Conservation (phyloP, 2,888 invertebrate genomes). For the Orthosia cruda region DNA sequence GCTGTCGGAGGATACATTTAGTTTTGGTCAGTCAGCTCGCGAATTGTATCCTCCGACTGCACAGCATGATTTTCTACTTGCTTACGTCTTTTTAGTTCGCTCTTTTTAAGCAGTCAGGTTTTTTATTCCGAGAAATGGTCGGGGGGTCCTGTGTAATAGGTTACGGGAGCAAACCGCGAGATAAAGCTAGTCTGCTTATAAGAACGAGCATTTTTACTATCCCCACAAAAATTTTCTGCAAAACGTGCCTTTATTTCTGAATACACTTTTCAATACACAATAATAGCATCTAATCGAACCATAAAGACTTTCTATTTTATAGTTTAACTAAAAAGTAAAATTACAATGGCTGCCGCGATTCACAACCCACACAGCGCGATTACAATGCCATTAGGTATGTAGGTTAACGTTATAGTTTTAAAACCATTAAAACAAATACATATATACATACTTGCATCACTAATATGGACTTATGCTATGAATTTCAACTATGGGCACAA, state of each 20-base stretch:
- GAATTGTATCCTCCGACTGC: no score
- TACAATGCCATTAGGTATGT: slow-evolving; percentile 62
- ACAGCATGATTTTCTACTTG: no score
- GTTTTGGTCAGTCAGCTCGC: no score
- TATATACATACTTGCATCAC: slow-evolving; percentile 34
- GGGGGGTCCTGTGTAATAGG: background rate
- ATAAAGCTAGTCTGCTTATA: background rate
- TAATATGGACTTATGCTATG: slow-evolving; percentile 5
- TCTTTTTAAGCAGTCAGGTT: no score
- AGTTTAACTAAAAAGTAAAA: slow-evolving; percentile 37
- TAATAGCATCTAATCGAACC: slow-evolving; percentile 42
- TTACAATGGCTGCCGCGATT: slow-evolving; percentile 45
- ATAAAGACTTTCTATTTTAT: slow-evolving; percentile 58
- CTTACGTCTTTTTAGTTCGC: no score
- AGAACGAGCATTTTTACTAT: background rate
- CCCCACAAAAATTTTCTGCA: background rate
- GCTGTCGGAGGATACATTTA: no score
- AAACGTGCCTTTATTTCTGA: slow-evolving; percentile 29
- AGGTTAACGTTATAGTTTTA: slow-evolving; percentile 53
- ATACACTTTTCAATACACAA: slow-evolving; percentile 17
- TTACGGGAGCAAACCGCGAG: background rate
- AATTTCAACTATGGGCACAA: slow-evolving; percentile 1
- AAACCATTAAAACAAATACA: slow-evolving; percentile 49
- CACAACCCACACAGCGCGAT: slow-evolving; percentile 51
- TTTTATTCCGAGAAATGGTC: background rate